These are phyloP conservation scores for Phoenicopterus ruber DNA, from an alignment of 2,113 vertebrate species.

Conservation along the genomic window DNA sequence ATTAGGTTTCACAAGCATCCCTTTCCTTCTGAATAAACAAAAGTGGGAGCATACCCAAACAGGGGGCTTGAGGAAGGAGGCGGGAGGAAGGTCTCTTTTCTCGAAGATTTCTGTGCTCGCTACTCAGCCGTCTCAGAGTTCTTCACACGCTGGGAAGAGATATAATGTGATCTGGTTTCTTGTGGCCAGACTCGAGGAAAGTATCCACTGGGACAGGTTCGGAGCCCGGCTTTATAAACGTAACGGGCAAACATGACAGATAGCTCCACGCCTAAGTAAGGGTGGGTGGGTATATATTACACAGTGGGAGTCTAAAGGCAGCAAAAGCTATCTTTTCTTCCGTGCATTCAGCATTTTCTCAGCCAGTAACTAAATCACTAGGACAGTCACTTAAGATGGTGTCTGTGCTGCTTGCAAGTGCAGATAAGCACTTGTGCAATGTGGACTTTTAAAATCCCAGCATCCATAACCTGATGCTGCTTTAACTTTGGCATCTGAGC, in stretches of 20 bases:
- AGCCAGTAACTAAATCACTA: background rate
- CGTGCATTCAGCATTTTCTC: background rate
- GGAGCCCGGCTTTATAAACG: background rate
- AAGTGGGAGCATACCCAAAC: background rate
- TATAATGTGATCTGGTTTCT: background rate
- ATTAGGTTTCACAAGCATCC: conserved; percentile 32
- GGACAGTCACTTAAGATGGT: background rate
- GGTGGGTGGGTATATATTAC: background rate
- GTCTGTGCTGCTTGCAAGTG: background rate
- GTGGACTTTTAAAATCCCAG: background rate
- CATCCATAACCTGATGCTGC: background rate
- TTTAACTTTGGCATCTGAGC: background rate
- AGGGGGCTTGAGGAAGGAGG: background rate
- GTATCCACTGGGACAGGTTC: background rate
- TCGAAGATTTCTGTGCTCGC: background rate
- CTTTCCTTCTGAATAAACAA: background rate
- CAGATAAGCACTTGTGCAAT: background rate
- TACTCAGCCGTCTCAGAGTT: background rate
- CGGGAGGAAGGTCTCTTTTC: background rate
- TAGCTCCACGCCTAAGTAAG: background rate
- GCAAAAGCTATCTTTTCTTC: background rate
- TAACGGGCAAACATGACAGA: background rate
- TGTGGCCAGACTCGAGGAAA: background rate
- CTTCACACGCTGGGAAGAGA: background rate
- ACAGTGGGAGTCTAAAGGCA: background rate